These are phyloP conservation scores for Urophycis tenuis DNA, from an alignment of 2,797 vertebrate genomes.

Conservation along the genomic window DNA sequence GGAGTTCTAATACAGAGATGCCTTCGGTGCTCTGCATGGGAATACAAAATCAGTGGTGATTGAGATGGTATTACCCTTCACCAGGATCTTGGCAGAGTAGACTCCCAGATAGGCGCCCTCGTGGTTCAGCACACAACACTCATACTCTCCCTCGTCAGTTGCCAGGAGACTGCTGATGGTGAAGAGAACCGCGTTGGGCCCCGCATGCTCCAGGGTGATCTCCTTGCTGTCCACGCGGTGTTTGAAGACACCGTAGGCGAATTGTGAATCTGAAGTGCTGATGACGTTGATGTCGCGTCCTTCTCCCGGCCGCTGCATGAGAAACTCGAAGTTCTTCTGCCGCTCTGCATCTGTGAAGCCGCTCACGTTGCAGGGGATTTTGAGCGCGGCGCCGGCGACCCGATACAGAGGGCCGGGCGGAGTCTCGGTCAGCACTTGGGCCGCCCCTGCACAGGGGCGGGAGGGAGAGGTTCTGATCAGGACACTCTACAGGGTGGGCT, in stretches of 20 bases:
- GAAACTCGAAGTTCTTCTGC: constrained; percentile 54
- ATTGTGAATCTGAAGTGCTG: neutral
- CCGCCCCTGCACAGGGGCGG: constrained; percentile 47
- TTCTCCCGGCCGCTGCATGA: neutral
- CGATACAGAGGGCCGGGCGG: constrained; percentile 70
- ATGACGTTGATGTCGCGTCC: constrained; percentile 28
- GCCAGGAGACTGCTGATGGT: constrained; percentile 48
- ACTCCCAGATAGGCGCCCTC: neutral
- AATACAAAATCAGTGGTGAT: too few relatives aligned
- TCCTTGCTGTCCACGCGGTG: neutral
- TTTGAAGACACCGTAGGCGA: constrained; percentile 14
- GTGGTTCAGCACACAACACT: constrained; percentile 56
- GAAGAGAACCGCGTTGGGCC: constrained; percentile 56
- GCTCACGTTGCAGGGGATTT: constrained; percentile 65
- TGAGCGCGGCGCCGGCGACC: constrained; percentile 49
- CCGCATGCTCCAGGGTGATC: constrained; percentile 48
- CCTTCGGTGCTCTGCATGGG: neutral
- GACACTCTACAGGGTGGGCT: too few relatives aligned
- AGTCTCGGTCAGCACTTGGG: constrained; percentile 49
- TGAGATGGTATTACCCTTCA: constrained; percentile 67
- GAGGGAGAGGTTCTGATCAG: neutral
- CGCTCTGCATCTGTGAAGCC: constrained; percentile 23
- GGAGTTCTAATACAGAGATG: neutral
- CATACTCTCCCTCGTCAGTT: constrained; percentile 59
- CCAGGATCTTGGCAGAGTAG: constrained; percentile 50